A percentile compares a stretch with the other conserved stretches of the same genome.
phyloP scores from a whole-genome alignment of 2,113 vertebrate genomes.

The Notiomystis cincta region DNA sequence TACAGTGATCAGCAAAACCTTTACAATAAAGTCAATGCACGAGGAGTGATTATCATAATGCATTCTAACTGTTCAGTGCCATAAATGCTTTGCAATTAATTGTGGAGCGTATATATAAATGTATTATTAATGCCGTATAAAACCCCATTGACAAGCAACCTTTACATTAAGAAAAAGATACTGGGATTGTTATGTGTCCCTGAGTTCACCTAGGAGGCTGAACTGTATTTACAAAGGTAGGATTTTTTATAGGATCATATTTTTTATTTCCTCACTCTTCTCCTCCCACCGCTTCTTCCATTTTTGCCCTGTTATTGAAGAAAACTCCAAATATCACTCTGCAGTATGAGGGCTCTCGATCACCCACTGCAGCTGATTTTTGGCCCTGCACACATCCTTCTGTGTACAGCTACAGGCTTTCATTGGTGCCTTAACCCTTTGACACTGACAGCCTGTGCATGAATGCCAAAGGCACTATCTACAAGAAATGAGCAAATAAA shows the following conservation, averaged over 20 bases:
- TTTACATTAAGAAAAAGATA: constrained; percentile 7
- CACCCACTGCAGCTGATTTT: neutral
- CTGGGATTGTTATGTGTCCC: neutral
- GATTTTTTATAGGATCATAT: neutral
- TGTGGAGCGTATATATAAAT: constrained; percentile 34
- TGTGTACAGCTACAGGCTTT: neutral
- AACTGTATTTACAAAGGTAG: neutral
- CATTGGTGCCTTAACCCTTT: neutral
- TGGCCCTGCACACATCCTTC: neutral
- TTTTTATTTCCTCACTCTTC: neutral
- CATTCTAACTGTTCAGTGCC: constrained; percentile 44
- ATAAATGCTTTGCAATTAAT: constrained; percentile 65
- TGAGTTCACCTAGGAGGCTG: neutral
- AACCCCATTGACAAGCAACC: constrained; percentile 47
- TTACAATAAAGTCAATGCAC: constrained; percentile 44
- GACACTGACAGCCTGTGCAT: neutral
- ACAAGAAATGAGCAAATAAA: neutral
- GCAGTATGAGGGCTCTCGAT: fast-evolving
- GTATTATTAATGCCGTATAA: constrained; percentile 59
- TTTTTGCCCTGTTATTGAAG: neutral
- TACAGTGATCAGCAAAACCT: constrained; percentile 51
- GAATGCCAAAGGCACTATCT: neutral
- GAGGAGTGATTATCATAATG: constrained; percentile 56
- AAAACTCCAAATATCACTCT: neutral
- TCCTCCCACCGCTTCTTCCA: neutral